phyloP scores from a whole-genome alignment of 1,140 invertebrate genomes.

The Brachionus calyciflorus region DNA sequence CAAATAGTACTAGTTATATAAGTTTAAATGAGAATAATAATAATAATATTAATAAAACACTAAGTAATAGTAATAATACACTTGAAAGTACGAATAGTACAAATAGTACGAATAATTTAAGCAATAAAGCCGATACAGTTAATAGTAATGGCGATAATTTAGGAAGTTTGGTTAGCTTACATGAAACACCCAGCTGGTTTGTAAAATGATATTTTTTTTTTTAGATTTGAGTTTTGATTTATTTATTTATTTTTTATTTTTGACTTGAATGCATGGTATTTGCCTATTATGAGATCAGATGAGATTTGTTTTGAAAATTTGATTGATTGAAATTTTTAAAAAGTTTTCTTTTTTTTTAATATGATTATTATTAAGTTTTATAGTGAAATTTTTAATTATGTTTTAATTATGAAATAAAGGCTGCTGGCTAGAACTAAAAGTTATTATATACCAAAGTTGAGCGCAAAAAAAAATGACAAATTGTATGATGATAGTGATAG shows the following conservation, averaged over 20 bases:
- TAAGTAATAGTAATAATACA: neutral
- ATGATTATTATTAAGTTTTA: no score
- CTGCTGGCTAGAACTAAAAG: neutral
- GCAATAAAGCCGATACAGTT: neutral
- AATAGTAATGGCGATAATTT: neutral
- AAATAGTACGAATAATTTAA: neutral
- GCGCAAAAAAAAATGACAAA: neutral
- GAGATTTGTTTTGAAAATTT: neutral
- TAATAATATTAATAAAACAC: neutral
- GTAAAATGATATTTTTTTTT: neutral
- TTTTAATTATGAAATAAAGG: no score
- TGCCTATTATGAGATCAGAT: no score
- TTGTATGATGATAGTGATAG: neutral
- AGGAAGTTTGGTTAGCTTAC: conserved; percentile 1
- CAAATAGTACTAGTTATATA: no score
- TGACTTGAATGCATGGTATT: no score
- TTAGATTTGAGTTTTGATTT: conserved; percentile 8
- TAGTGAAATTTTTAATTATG: no score
- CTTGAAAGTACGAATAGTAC: neutral
- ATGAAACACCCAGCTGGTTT: conserved; percentile 34
- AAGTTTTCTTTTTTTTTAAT: no score
- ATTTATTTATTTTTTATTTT: conserved; percentile 12
- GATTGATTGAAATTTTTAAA: neutral
- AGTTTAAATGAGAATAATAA: no score
- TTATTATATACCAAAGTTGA: conserved; percentile 14